Base-by-base conservation (phyloP, 2,113 vertebrate species). In the Pristiophorus japonicus region DNA sequence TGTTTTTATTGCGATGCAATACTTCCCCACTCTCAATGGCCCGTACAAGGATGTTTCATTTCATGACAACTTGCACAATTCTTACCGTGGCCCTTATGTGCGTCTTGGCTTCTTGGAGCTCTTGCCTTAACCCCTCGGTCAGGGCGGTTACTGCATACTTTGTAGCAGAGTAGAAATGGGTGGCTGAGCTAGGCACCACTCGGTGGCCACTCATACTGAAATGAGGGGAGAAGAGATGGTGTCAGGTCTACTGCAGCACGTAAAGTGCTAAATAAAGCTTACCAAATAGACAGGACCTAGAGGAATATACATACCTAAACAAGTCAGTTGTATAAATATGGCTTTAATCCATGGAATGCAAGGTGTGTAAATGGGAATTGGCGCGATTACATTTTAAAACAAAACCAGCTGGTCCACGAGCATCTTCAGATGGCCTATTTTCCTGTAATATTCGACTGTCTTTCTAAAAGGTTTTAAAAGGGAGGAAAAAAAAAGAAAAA, bases 21-120 rank as follows among this genome's bases (percentile, higher is more conserved):
- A 27, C 88, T 42, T 16, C 12, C 34, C 42, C 65, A 22, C 10
- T 34, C 42, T 34, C 22, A 78, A 65, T 63, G 20, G 4, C 90
- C 81, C 59, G 38, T 45, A 65, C 30, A 30, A 90, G 34, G 59
- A 96, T 87, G 24, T 4, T 20, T 66, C 92, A 73, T 38, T 22
- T 38, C 6, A 92, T 0, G 0, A 3, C 14, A 62, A 22, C 4
- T 16, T 27, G 38, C 22, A n/a, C 22, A 34, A 73, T 70, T 96
- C 98, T 98, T 97, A 99, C 99, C 34, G 99, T 99, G 96, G 98
- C 98, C 96, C 98, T 97, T 97, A 99, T 99, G 96, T 99, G 99
- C 34, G 98, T 99, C 96, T 97, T 98, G 47, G 98, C 98, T 96
- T 99, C 98, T 95, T 98, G 97, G 7, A 99, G 98, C 96, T 99